A percentile compares a stretch with the other conserved stretches of the same genome.
Conservation (phyloP, 2,113 vertebrate species). For the Erinaceus europaeus region DNA sequence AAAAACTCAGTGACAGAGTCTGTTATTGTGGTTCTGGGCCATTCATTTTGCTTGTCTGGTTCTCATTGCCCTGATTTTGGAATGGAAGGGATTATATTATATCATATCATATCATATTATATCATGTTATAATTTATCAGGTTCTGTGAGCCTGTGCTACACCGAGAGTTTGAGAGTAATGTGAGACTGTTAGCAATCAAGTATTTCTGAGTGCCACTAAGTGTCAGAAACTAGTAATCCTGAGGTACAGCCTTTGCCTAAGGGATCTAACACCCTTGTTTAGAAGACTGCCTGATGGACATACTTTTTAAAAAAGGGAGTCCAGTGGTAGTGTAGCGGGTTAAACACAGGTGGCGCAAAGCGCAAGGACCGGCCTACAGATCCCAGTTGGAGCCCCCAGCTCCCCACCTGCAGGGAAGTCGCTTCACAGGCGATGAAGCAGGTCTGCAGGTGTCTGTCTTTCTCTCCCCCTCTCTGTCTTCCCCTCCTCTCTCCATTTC, state of each 20-base stretch:
- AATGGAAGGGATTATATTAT: background rate
- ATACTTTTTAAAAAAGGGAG: too few species aligned
- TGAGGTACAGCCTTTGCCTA: background rate
- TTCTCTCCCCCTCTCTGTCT: too few species aligned
- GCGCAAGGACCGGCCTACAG: too few species aligned
- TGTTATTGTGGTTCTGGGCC: background rate
- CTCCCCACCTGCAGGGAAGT: too few species aligned
- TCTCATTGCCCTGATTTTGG: background rate
- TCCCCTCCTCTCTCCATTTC: too few species aligned
- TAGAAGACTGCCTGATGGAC: background rate
- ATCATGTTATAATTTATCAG: background rate
- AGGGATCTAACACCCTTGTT: background rate
- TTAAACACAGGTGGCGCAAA: too few species aligned
- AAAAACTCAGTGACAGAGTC: background rate
- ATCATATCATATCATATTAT: too few species aligned
- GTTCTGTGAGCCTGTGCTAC: background rate
- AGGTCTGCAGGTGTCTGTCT: too few species aligned
- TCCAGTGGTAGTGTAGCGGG: too few species aligned
- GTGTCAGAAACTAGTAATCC: background rate
- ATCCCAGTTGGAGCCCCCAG: too few species aligned
- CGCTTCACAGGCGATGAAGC: too few species aligned
- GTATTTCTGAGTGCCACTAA: background rate
- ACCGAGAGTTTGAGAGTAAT: background rate
- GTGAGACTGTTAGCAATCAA: background rate
- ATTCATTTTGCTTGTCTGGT: background rate